Evolutionary conservation across 2,113 vertebrate species (phyloP).

Genomic region (Rhombomys opimus): DNA sequence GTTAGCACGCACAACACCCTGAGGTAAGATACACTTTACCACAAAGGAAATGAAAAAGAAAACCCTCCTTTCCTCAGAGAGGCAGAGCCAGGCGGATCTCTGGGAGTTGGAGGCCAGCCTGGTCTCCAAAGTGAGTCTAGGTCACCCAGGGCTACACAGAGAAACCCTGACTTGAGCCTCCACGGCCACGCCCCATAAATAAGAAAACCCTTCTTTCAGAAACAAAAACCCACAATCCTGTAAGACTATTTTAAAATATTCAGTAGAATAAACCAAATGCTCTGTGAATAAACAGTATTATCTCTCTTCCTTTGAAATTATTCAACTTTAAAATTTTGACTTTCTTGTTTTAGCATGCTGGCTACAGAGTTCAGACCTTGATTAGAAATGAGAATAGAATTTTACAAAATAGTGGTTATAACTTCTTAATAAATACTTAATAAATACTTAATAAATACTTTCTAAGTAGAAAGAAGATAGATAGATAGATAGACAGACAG

Average conservation of each 20-base stretch:
- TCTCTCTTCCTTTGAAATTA: slow-evolving; percentile 53
- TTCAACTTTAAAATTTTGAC: slow-evolving; percentile 18
- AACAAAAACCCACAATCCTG: neutral
- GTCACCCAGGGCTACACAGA: too few relatives aligned
- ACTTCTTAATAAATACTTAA: slow-evolving; percentile 46
- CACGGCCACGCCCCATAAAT: too few relatives aligned
- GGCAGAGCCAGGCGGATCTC: too few relatives aligned
- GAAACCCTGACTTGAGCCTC: too few relatives aligned
- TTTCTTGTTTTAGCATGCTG: neutral
- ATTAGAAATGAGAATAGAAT: neutral
- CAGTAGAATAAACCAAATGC: neutral
- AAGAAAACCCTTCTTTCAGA: neutral
- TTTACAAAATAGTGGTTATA: slow-evolving; percentile 12
- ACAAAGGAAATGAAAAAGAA: neutral
- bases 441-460: slow-evolving; percentile 39
- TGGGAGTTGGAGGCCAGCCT: too few relatives aligned
- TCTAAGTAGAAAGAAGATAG: neutral
- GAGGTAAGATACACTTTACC: neutral
- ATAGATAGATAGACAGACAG: too few relatives aligned
- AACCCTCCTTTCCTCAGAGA: neutral
- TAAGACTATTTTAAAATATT: neutral
- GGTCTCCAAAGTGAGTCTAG: too few relatives aligned
- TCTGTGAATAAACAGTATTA: neutral
- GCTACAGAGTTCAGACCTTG: neutral
- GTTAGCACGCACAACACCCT: neutral